Conservation (phyloP, 2,888 invertebrate genomes). For the Halocaridina rubra region DNA sequence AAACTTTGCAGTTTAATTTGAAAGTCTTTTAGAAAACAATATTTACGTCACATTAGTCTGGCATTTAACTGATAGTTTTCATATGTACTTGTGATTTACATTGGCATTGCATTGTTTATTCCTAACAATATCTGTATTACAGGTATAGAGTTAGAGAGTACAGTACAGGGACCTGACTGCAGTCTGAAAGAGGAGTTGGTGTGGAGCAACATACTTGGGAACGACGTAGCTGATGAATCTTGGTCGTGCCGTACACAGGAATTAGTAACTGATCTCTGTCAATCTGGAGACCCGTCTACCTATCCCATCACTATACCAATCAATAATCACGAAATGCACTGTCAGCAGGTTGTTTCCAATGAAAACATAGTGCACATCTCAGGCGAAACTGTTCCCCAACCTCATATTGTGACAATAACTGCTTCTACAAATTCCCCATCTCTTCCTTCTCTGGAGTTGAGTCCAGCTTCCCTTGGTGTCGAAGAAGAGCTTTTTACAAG, state of each 20-base stretch:
- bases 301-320: constrained; percentile 51
- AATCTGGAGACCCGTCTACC: constrained; percentile 62
- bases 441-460: constrained; percentile 59
- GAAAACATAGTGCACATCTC: background rate
- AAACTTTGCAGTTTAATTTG: too few species aligned
- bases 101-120: too few species aligned
- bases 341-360: background rate
- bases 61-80: too few species aligned
- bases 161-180: constrained; percentile 16
- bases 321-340: background rate
- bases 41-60: too few species aligned
- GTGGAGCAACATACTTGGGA: constrained; percentile 55
- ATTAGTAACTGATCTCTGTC: constrained; percentile 58
- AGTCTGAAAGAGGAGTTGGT: constrained; percentile 51
- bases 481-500: constrained; percentile 62
- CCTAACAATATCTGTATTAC: too few species aligned
- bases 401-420: constrained; percentile 44
- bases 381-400: background rate
- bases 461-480: constrained; percentile 60
- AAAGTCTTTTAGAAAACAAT: too few species aligned
- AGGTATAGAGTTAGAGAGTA: constrained; percentile 34
- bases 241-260: constrained; percentile 61
- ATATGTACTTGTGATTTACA: too few species aligned
- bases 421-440: constrained; percentile 14
- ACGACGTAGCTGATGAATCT: constrained; percentile 45